Conservation (phyloP, 2,113 vertebrate species). For the Oncorhynchus clarkii region DNA sequence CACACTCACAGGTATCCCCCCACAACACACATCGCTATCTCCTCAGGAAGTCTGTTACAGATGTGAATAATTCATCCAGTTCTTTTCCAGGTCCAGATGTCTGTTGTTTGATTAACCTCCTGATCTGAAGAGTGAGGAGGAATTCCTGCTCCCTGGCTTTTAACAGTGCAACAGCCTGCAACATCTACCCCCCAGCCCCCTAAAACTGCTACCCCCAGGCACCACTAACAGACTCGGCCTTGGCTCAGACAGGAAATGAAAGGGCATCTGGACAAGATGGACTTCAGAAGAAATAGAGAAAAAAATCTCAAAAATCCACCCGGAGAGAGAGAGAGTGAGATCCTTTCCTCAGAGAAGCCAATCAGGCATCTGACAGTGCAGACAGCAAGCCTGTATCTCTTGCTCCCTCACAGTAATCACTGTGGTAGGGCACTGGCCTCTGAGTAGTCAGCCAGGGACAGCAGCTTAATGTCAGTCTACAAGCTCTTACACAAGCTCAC, state of each 20-base stretch:
- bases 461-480: not conserved
- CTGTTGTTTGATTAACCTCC: conserved; percentile 58
- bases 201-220: not conserved
- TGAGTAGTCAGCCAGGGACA: not conserved
- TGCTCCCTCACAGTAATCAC: conserved; percentile 3
- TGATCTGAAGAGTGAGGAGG: conserved; percentile 44
- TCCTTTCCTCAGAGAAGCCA: too few species aligned
- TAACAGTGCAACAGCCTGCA: conserved; percentile 30
- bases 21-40: not conserved
- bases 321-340: too few species aligned
- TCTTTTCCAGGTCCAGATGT: conserved; percentile 41
- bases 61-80: conserved; percentile 52
- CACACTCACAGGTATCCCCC: too few species aligned
- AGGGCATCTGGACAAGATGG: conserved; percentile 13
- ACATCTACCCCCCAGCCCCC: not conserved
- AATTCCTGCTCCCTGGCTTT: conserved; percentile 36
- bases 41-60: conserved; percentile 24
- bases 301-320: too few species aligned
- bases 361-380: too few species aligned
- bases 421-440: conserved; percentile 2
- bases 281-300: too few species aligned
- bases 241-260: conserved; percentile 34
- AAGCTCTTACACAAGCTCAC: conserved; percentile 4
- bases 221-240: not conserved
- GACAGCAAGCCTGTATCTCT: not conserved